These are phyloP conservation scores for Amphipoea lucens DNA, from an alignment of 2,888 invertebrate genomes.

Conservation along the genomic window DNA sequence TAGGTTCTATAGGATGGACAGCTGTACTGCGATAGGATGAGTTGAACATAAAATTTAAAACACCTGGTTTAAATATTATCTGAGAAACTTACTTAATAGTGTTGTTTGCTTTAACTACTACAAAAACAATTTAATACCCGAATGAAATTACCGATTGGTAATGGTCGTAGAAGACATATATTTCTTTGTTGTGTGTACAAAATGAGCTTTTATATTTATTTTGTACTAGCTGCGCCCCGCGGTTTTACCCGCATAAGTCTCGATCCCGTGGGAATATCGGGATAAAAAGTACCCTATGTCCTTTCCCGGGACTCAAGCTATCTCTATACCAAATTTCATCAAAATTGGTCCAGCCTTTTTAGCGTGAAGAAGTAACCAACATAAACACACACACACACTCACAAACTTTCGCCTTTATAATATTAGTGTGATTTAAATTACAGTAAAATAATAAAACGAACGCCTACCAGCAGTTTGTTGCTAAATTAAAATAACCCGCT, in stretches of 20 bases:
- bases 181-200: background rate
- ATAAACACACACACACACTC: no score
- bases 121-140: background rate
- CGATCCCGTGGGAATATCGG: no score
- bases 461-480: background rate
- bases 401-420: no score
- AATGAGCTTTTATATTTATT: background rate
- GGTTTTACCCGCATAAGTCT: no score
- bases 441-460: background rate
- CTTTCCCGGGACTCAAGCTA: no score
- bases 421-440: no score
- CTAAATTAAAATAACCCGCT: conserved; percentile 19
- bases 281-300: no score
- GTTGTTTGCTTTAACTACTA: background rate
- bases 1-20: background rate
- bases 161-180: background rate
- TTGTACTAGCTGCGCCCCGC: no score
- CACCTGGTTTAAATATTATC: background rate
- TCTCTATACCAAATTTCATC: no score
- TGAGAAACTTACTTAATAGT: background rate
- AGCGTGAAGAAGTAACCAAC: no score
- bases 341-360: no score
- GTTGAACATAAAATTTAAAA: background rate
- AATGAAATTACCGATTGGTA: background rate
- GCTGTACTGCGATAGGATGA: background rate